phyloP scores from a whole-genome alignment of 2,888 invertebrate species.

The Nebria salina region DNA sequence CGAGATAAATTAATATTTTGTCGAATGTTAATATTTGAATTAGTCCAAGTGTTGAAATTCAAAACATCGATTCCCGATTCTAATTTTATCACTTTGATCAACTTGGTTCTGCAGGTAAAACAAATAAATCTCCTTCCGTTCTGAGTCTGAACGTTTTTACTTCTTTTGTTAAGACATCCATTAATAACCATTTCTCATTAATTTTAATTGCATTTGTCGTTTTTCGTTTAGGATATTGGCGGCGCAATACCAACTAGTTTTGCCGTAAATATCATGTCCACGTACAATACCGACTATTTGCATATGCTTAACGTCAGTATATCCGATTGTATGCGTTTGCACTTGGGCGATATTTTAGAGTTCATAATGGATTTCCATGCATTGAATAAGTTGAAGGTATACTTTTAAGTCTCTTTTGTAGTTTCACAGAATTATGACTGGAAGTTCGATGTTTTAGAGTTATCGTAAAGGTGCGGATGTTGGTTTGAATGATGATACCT shows the following conservation, averaged over 20 bases:
- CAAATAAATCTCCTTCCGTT: slow-evolving; percentile 20
- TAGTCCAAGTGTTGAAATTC: slow-evolving; percentile 95
- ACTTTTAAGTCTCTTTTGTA: slow-evolving; percentile 20
- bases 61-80: slow-evolving; percentile 94
- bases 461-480: slow-evolving; percentile 73
- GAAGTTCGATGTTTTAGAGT: slow-evolving; percentile 63
- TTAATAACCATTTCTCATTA: slow-evolving; percentile 28
- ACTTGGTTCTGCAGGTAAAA: slow-evolving; percentile 81
- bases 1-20: slow-evolving; percentile 93
- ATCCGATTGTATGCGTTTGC: slow-evolving; percentile 92
- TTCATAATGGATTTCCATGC: slow-evolving; percentile 97
- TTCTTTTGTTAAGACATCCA: slow-evolving; percentile 6
- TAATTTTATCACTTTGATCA: slow-evolving; percentile 91
- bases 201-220: background rate
- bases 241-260: slow-evolving; percentile 84
- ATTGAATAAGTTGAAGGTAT: slow-evolving; percentile 93
- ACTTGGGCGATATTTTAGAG: slow-evolving; percentile 92
- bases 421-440: background rate
- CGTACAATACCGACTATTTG: slow-evolving; percentile 57
- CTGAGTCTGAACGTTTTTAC: background rate
- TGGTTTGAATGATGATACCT: slow-evolving; percentile 91
- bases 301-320: slow-evolving; percentile 82
- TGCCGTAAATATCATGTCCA: slow-evolving; percentile 68
- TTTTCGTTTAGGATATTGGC: slow-evolving; percentile 75
- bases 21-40: slow-evolving; percentile 90